Evolutionary conservation across 2,113 vertebrate species (phyloP), one percentile per base, ranked within the genome.

Genomic region (Cyphomyrus discorhynchus): DNA sequence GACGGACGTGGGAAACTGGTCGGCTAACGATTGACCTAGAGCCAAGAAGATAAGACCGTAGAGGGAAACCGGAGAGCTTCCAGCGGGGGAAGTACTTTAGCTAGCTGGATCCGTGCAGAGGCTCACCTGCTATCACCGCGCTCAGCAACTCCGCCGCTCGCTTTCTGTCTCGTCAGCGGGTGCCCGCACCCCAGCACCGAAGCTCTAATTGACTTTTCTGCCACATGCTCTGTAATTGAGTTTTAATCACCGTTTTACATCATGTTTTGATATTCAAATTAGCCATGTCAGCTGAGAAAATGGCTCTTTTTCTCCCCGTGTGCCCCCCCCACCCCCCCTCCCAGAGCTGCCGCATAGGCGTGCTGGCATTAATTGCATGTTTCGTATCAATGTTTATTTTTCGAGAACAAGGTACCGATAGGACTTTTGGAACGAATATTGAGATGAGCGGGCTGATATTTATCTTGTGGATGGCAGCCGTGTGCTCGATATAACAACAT

Each of bases 231-330:
- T 46, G 62, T 74, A 88, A 88, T 88, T 88, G 87, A 88, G 87
- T 88, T 74, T 88, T 88, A 88, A 88, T 88, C 87, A 74, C 87
- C 87, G n/a, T 74, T 88, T 88, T 88, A 88, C 87, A 88, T 88
- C 62, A 74, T 74, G 62, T 74, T 88, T 88, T 88, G 58, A 88
- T 70, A 88, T 88, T 88, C 87, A 88, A 88, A 88, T 88, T 88
- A 88, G 87, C 87, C 87, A 10, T 74, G 87, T 88, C 87, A 47
- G 42, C 62, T 27, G 87, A 88, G 62, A 88, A 74, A 88, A 74
- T 31, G 87, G 42, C 62, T 74, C 62, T 35, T 74, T 74, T 50
- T 52, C 62, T 88, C 62, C 13, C 39, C 7, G 45, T 13, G 45
- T 11, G 11, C 21, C 56, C 52, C 52, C 58, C 58, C 39, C 8